A percentile compares a stretch with the other conserved stretches of the same genome.
Evolutionary conservation across 2,797 vertebrate genomes (phyloP).

Genomic region (Ispidina lecontei): DNA sequence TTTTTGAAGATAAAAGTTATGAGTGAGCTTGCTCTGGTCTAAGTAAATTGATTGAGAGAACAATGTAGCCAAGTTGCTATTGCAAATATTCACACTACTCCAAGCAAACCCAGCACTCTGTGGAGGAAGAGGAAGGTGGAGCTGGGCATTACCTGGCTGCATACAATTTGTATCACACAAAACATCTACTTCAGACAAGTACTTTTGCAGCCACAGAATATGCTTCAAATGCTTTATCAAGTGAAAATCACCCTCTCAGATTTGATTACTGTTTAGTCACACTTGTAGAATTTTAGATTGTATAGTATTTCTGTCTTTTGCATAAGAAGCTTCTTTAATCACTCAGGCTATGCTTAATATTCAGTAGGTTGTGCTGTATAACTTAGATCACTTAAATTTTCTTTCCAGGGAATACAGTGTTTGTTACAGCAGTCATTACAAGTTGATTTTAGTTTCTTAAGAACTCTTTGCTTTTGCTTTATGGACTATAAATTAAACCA

Average conservation of each 20-base stretch:
- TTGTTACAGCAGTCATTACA: background rate
- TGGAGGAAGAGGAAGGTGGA: background rate
- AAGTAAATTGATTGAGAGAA: background rate
- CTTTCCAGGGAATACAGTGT: background rate
- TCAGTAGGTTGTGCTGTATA: background rate
- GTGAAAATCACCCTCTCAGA: background rate
- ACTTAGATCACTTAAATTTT: background rate
- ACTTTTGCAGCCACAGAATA: background rate
- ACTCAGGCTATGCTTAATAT: background rate
- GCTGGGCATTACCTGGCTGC: background rate
- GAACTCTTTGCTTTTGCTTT: background rate
- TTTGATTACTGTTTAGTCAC: background rate
- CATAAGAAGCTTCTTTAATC: background rate
- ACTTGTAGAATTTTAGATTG: background rate
- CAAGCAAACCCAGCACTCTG: background rate
- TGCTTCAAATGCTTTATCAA: background rate
- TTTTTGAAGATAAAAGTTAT: background rate
- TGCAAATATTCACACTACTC: background rate
- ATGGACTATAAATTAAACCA: background rate
- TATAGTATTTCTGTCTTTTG: background rate
- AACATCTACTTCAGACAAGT: background rate
- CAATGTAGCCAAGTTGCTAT: background rate
- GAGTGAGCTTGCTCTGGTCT: background rate
- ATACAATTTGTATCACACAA: background rate
- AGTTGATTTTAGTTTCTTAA: slow-evolving; percentile 19